Evolutionary conservation across 2,113 vertebrate genomes (phyloP).

Genomic region (Phyllostomus discolor): DNA sequence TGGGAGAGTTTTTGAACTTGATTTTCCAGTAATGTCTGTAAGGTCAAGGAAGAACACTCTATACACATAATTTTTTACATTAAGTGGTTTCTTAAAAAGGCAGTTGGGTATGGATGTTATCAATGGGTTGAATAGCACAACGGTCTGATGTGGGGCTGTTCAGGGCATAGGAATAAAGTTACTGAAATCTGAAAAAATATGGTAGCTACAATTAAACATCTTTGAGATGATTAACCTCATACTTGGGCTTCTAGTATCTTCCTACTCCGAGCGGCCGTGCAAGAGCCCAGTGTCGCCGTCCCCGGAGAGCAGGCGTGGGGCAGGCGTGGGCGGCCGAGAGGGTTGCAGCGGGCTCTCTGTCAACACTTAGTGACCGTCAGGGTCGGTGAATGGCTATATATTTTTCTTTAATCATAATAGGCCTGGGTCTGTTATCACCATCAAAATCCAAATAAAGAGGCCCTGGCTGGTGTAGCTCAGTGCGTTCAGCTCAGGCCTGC

Average conservation of each 20-base stretch:
- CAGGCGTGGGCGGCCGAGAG: neutral
- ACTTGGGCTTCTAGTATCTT: neutral
- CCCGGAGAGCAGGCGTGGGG: too few relatives aligned
- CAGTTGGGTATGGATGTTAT: slow-evolving; percentile 42
- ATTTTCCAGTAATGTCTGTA: slow-evolving; percentile 69
- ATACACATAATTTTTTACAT: slow-evolving; percentile 63
- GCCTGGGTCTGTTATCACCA: neutral
- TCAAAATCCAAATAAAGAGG: neutral
- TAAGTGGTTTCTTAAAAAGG: slow-evolving; percentile 72
- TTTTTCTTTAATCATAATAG: neutral
- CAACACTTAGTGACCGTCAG: neutral
- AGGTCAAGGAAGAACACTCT: slow-evolving; percentile 71
- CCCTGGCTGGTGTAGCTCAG: too few relatives aligned
- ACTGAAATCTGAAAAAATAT: neutral
- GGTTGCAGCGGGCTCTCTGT: too few relatives aligned
- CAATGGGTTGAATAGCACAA: slow-evolving; percentile 53
- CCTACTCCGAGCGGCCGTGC: neutral
- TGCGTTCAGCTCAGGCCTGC: too few relatives aligned
- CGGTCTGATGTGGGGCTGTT: neutral
- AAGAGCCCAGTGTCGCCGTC: accelerated
- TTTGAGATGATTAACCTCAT: neutral
- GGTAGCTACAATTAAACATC: neutral
- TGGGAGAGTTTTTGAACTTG: slow-evolving; percentile 63
- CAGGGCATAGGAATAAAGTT: slow-evolving; percentile 55
- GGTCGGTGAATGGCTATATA: neutral